phyloP scores from a whole-genome alignment of 1,140 invertebrate genomes.

The Zaprionus capensis region DNA sequence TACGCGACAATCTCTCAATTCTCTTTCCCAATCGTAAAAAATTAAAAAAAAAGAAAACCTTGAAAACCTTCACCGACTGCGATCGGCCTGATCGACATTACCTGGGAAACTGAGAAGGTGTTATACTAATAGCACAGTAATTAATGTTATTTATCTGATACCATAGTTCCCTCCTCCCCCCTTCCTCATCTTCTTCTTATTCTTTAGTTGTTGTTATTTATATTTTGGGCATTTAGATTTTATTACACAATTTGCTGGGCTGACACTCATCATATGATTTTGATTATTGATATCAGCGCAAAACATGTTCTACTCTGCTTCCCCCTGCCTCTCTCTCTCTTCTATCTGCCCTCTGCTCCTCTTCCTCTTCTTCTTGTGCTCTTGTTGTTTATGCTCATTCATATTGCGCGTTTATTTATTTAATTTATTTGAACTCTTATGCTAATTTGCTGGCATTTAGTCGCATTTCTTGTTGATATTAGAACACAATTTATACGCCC shows the following conservation, averaged over 20 bases:
- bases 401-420: slow-evolving; percentile 54
- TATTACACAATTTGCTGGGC: slow-evolving; percentile 59
- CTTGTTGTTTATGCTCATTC: slow-evolving; percentile 43
- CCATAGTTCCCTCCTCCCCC: background rate
- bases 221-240: slow-evolving; percentile 42
- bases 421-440: slow-evolving; percentile 55
- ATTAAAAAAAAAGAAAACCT: background rate
- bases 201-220: slow-evolving; percentile 11
- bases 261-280: slow-evolving; percentile 64
- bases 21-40: background rate
- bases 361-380: slow-evolving; percentile 18
- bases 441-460: slow-evolving; percentile 65
- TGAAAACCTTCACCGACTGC: background rate
- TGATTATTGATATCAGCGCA: slow-evolving; percentile 51
- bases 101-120: background rate
- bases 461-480: slow-evolving; percentile 44
- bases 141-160: slow-evolving; percentile 35
- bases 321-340: background rate
- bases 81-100: background rate
- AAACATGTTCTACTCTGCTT: slow-evolving; percentile 19
- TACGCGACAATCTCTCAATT: slow-evolving; percentile 1
- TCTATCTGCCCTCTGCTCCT: background rate
- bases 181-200: background rate
- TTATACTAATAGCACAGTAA: background rate
- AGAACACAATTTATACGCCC: slow-evolving; percentile 39